Evolutionary conservation across 37 sponge, comb jelly and placozoan genomes (phyloP), one percentile per base, ranked within the genome.

Genomic region (Beroe forskalii): DNA sequence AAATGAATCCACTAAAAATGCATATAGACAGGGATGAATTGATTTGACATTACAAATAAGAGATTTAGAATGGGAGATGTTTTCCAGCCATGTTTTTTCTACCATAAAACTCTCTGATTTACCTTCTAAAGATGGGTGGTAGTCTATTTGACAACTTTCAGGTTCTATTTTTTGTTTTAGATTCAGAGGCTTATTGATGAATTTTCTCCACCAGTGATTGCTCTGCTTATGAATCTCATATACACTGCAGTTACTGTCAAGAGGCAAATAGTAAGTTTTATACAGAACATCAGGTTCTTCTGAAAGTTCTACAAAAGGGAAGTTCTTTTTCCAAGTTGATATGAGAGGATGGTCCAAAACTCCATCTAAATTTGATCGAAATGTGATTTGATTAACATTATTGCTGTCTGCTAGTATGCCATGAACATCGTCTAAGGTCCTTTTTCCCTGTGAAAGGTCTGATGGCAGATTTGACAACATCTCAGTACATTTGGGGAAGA

Each of bases 151-250:
- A 80, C 40, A 44, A 44, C 55, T 33, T 80, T 80, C 40, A 3
- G 55, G 86, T 3, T 23, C 25, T 33, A 43, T 12, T 27, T 80
- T 80, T 38, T 80, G 30, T 20, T 22, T 43, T 30, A 80, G 27
- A 28, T 25, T 41, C n/a, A 80, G 27, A 23, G 86, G 86, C 23
- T 42, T 41, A 25, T 80, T 80, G 8, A 80, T 41, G 3, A 80
- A 43, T 23, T 19, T 80, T 43, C 40, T 80, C 86, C 86, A 80
- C 55, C 55, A 80, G 8, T 32, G n/a, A 8, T 43, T 80, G 55
- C 86, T 80, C n/a, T 4, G 12, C 35, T 80, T 35, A 80, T 80
- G 86, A 41, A 80, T 6, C 27, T 80, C 86, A 42, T 25, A n/a
- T n/a, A 80, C 35, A n/a, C n/a, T 80, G 4, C 12, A 22, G 40